Percentiles rank a stretch among this genome's conserved stretches.
These are phyloP conservation scores for Cryptotermes secundus DNA, from an alignment of 1,140 invertebrate genomes.

Conservation along the genomic window DNA sequence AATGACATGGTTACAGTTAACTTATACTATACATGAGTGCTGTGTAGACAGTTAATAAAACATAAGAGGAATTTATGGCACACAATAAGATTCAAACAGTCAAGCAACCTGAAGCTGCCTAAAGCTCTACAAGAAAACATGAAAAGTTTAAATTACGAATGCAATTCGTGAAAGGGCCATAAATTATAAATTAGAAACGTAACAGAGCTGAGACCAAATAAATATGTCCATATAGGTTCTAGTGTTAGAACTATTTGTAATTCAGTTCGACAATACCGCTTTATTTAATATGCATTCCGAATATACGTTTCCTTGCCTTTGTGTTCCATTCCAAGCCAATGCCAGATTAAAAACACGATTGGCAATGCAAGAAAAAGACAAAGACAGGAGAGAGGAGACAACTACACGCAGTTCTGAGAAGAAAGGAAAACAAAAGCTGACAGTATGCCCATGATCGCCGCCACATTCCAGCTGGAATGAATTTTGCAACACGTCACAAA, in stretches of 20 bases:
- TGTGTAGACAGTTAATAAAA: no score
- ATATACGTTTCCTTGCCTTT: background rate
- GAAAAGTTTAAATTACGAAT: background rate
- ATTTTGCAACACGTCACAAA: constrained; percentile 18
- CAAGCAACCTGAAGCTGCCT: no score
- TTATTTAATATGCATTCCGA: constrained; percentile 9
- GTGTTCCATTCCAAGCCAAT: constrained; percentile 1
- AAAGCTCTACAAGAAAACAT: no score
- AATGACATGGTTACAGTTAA: no score
- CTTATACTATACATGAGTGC: no score
- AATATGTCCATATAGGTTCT: background rate
- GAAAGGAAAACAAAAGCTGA: background rate
- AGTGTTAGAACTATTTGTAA: constrained; percentile 4
- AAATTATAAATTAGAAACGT: background rate
- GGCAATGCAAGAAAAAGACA: background rate
- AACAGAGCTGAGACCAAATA: background rate
- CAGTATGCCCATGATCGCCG: constrained; percentile 4
- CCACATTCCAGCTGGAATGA: constrained; percentile 1
- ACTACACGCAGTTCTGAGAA: constrained; percentile 10
- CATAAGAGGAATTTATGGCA: no score
- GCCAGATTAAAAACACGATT: background rate
- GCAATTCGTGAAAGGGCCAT: background rate
- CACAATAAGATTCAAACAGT: no score
- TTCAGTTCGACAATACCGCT: background rate
- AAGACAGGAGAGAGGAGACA: background rate